A percentile compares a stretch with the other conserved stretches of the same genome.
phyloP scores from a whole-genome alignment of 92 coral and sea anemone species.

The Porites cylindrica region DNA sequence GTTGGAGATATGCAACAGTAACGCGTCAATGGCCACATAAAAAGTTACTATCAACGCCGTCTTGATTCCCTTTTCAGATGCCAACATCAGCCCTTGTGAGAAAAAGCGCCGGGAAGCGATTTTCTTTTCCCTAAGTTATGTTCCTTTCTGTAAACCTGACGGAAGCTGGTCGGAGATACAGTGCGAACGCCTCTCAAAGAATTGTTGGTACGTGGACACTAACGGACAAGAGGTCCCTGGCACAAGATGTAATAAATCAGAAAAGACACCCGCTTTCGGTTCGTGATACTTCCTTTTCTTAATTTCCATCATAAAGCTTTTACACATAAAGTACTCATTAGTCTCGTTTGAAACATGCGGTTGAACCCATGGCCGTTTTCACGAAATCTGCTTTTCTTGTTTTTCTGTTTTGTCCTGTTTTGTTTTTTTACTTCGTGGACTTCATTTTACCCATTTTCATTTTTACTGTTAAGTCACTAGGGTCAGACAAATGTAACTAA shows the following conservation, averaged over 20 bases:
- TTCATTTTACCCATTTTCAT: no score
- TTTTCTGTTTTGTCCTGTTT: no score
- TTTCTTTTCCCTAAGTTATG: slow-evolving; percentile 35
- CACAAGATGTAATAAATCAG: slow-evolving; percentile 57
- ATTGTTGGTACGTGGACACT: slow-evolving; percentile 90
- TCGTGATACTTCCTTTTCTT: not conserved
- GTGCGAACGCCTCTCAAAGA: slow-evolving; percentile 67
- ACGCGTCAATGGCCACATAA: no score
- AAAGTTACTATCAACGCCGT: not conserved
- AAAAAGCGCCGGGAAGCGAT: slow-evolving; percentile 55
- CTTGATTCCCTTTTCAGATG: slow-evolving; percentile 25
- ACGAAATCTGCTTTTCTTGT: no score
- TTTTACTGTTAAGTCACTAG: no score
- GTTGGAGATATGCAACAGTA: no score
- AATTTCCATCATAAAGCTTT: not conserved
- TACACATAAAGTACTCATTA: no score
- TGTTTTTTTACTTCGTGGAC: no score
- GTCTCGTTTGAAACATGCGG: no score
- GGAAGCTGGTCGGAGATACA: slow-evolving; percentile 92
- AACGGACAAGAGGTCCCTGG: slow-evolving; percentile 71
- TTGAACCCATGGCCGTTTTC: no score
- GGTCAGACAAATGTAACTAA: no score
- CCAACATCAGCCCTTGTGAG: slow-evolving; percentile 72
- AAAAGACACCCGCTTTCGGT: slow-evolving; percentile 53
- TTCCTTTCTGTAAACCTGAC: slow-evolving; percentile 87